Conservation (phyloP, 2,797 vertebrate species). For the Saguinus oedipus region DNA sequence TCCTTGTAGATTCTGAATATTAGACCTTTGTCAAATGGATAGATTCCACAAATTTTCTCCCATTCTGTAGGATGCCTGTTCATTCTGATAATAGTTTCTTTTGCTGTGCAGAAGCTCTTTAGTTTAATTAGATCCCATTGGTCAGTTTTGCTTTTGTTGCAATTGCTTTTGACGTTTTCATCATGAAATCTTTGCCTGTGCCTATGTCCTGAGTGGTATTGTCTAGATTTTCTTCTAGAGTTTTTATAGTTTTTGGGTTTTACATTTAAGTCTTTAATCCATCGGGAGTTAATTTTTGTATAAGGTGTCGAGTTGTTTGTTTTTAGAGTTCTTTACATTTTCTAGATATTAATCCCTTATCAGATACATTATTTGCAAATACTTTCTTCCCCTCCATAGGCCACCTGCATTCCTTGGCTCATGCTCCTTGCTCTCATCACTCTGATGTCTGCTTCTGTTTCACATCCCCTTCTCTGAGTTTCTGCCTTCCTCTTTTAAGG, state of each 20-base stretch:
- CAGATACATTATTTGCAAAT: background rate
- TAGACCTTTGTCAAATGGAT: background rate
- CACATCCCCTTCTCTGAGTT: background rate
- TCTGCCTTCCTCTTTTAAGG: background rate
- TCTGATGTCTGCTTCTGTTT: background rate
- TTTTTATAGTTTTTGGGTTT: background rate
- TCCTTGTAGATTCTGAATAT: background rate
- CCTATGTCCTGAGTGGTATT: background rate
- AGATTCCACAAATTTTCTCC: background rate
- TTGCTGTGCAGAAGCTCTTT: background rate
- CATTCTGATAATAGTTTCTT: background rate
- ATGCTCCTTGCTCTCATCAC: background rate
- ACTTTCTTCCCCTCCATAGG: background rate
- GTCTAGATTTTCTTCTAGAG: background rate
- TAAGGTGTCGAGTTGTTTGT: background rate
- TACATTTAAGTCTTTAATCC: background rate
- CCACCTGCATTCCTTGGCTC: background rate
- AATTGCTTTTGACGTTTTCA: background rate
- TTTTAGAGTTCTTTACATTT: background rate
- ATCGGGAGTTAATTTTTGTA: background rate
- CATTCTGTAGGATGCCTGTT: background rate
- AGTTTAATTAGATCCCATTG: background rate
- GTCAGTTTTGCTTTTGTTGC: background rate
- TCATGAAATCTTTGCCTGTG: background rate
- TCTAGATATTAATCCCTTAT: background rate